A percentile compares a stretch with the other conserved stretches of the same genome.
Evolutionary conservation across 2,113 vertebrate genomes (phyloP).

Genomic region (Morone chrysops): DNA sequence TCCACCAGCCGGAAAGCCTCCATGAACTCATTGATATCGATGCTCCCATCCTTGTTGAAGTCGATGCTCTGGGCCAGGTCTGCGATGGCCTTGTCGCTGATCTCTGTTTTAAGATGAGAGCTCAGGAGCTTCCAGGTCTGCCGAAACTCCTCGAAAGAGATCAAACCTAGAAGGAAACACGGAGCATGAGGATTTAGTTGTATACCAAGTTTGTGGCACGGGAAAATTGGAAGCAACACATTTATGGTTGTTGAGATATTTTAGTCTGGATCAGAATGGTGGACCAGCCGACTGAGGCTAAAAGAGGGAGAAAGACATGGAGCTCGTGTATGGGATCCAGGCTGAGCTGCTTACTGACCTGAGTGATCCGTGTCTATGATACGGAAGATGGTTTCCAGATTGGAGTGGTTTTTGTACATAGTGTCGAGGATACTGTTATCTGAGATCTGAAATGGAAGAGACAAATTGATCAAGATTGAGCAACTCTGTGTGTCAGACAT

Average conservation of each 20-base stretch:
- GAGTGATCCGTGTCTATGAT: constrained; percentile 95
- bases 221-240: too few relatives aligned
- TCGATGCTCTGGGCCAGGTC: constrained; percentile 93
- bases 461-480: not conserved
- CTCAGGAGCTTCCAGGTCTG: constrained; percentile 95
- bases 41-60: constrained; percentile 96
- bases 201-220: too few relatives aligned
- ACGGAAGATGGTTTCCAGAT: constrained; percentile 94
- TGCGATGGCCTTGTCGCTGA: constrained; percentile 87
- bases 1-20: constrained; percentile 94
- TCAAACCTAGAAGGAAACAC: constrained; percentile 83
- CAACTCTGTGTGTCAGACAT: not conserved
- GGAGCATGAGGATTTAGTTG: not conserved
- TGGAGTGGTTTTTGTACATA: constrained; percentile 93
- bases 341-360: constrained; percentile 81
- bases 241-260: not conserved
- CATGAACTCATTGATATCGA: constrained; percentile 97
- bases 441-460: constrained; percentile 81
- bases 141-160: constrained; percentile 93
- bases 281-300: not conserved
- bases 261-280: not conserved
- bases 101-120: constrained; percentile 88
- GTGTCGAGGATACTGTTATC: constrained; percentile 91
- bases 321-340: not conserved
- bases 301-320: not conserved